Base-by-base conservation (phyloP, 2,888 invertebrate species). In the Drosophila yooni region DNA sequence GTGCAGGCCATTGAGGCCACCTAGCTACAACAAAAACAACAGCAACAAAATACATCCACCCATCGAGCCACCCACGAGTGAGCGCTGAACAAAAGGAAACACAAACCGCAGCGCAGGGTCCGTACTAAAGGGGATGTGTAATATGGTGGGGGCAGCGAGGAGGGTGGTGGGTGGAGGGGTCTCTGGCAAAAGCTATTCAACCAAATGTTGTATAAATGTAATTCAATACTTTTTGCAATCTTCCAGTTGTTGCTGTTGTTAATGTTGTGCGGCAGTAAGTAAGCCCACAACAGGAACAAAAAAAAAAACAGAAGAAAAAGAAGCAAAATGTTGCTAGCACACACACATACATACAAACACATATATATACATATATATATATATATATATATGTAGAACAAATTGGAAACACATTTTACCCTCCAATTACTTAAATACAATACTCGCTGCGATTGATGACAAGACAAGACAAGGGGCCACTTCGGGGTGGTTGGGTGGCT, bases 351-450 rank as follows among this genome's bases (percentile, higher is more conserved):
- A 29, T 5, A 0, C 13, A 5, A 4, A 13, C 13, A 34, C 13
- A 13, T 1, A 34, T 3, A 7, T 3, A 46, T 1, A 21, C n/a
- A n/a, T 0, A 43, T 2, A 18, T 18, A 36, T 2, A 43, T 13
- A 21, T 2, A 21, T 5, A 15, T 46, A 25, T 46, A 25, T 15
- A 46, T 46, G 63, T 56, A 73, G 74, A 83, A 77, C 87, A 87
- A 88, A 87, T 87, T 87, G 89, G 79, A 88, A 87, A 88, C 89
- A 87, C 87, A 87, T 87, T 87, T 87, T 88, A 88, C 87, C 87
- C 87, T 87, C 89, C 89, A 88, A 86, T 87, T 87, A 84, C 87
- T 87, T 87, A 87, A 87, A 86, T 67, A 83, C 82, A 81, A 82
- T 77, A 69, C 76, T 61, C 68, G 56, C 69, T 64, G 71, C 64